phyloP scores from a whole-genome alignment of 1,140 invertebrate genomes.

The Monomorium pharaonis region DNA sequence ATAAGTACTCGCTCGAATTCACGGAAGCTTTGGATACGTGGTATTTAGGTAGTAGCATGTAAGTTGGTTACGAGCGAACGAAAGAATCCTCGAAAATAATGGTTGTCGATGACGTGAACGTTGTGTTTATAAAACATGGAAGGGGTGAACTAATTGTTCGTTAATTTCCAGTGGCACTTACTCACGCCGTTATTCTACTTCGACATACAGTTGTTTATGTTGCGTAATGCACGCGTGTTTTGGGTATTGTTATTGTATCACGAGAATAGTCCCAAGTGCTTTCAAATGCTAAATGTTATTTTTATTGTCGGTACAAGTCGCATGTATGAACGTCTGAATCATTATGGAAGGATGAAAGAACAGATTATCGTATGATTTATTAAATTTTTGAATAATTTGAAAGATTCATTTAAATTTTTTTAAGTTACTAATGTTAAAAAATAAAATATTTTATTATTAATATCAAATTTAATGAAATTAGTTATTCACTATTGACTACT shows the following conservation, averaged over 20 bases:
- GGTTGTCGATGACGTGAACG: conserved; percentile 69
- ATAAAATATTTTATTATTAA: no score
- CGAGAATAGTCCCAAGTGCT: not conserved
- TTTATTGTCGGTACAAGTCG: not conserved
- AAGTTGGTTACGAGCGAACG: conserved; percentile 50
- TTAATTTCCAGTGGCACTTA: conserved; percentile 81
- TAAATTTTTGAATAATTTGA: no score
- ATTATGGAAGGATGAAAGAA: not conserved
- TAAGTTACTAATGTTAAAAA: no score
- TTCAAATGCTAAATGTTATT: conserved; percentile 32
- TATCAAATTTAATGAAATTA: not conserved
- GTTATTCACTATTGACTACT: not conserved
- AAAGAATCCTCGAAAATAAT: conserved; percentile 79
- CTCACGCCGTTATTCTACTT: conserved; percentile 13
- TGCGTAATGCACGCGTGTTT: not conserved
- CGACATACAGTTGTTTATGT: conserved; percentile 11
- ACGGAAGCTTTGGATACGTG: conserved; percentile 61
- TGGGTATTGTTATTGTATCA: not conserved
- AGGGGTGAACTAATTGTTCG: conserved; percentile 79
- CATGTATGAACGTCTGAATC: not conserved
- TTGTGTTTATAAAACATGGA: conserved; percentile 79
- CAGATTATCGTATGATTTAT: not conserved
- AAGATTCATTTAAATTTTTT: no score
- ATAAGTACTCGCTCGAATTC: conserved; percentile 68
- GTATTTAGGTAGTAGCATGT: conserved; percentile 53